Conservation (phyloP, 1,140 invertebrate species). For the Magallana ariakensis region DNA sequence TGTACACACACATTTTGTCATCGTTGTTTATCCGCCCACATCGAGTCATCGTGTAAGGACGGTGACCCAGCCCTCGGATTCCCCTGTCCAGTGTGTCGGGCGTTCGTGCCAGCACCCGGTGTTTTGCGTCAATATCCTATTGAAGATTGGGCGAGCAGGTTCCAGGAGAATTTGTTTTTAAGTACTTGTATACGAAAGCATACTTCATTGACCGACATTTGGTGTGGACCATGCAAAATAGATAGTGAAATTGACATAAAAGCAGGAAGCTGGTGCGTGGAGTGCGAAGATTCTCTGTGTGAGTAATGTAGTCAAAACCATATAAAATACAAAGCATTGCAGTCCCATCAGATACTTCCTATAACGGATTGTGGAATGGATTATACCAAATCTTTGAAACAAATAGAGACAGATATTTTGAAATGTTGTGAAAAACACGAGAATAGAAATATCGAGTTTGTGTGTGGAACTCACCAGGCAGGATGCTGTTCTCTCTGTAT, state of each 20-base stretch:
- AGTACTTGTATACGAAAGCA: not conserved
- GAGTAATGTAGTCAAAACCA: not conserved
- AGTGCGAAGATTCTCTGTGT: not conserved
- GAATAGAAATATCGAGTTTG: not conserved
- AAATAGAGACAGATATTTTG: not conserved
- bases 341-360: no score
- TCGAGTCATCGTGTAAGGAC: not conserved
- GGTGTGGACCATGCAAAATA: not conserved
- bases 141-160: not conserved
- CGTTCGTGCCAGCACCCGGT: not conserved
- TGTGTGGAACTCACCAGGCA: not conserved
- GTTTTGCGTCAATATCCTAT: not conserved
- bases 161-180: not conserved
- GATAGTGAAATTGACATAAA: not conserved
- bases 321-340: not conserved
- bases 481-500: not conserved
- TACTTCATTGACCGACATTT: not conserved
- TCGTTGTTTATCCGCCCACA: not conserved
- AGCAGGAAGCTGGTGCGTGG: not conserved
- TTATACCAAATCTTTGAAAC: not conserved
- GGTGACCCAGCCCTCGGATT: not conserved
- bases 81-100: not conserved
- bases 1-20: not conserved
- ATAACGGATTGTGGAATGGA: not conserved
- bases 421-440: not conserved